Percentiles rank a stretch among this genome's conserved stretches.
Evolutionary conservation across 2,888 invertebrate species (phyloP).

Genomic region (Euclidia mi): DNA sequence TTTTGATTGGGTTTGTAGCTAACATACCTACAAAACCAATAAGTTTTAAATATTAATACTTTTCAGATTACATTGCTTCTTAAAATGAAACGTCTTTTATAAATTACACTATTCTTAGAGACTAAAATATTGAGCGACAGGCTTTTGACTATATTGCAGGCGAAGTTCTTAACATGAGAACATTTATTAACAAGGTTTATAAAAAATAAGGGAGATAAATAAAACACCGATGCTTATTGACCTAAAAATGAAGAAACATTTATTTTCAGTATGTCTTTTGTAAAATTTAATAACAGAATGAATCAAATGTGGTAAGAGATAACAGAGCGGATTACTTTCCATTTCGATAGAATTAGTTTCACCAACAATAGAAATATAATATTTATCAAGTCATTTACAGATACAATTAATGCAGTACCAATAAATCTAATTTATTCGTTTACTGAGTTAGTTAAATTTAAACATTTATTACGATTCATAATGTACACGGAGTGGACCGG

Average conservation of each 20-base stretch:
- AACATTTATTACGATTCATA: conserved; percentile 81
- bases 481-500: conserved; percentile 72
- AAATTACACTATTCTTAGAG: too few species aligned
- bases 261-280: conserved; percentile 93
- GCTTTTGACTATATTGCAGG: background rate
- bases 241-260: conserved; percentile 94
- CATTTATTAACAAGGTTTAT: conserved; percentile 1
- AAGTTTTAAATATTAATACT: too few species aligned
- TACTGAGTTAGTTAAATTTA: conserved; percentile 85
- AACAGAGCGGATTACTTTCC: conserved; percentile 87
- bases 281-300: conserved; percentile 90
- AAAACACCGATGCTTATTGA: conserved; percentile 91
- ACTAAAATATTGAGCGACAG: background rate
- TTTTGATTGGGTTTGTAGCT: too few species aligned
- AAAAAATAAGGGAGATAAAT: conserved; percentile 66
- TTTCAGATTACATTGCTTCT: too few species aligned
- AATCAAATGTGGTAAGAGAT: conserved; percentile 86
- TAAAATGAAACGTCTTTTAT: too few species aligned
- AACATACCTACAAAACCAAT: too few species aligned
- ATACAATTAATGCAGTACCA: conserved; percentile 87
- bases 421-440: conserved; percentile 89
- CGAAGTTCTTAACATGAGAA: too few species aligned
- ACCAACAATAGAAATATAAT: conserved; percentile 89
- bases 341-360: conserved; percentile 84
- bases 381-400: conserved; percentile 88